These are phyloP conservation scores for Erebia epiphron DNA, from an alignment of 2,888 invertebrate genomes.

Conservation along the genomic window DNA sequence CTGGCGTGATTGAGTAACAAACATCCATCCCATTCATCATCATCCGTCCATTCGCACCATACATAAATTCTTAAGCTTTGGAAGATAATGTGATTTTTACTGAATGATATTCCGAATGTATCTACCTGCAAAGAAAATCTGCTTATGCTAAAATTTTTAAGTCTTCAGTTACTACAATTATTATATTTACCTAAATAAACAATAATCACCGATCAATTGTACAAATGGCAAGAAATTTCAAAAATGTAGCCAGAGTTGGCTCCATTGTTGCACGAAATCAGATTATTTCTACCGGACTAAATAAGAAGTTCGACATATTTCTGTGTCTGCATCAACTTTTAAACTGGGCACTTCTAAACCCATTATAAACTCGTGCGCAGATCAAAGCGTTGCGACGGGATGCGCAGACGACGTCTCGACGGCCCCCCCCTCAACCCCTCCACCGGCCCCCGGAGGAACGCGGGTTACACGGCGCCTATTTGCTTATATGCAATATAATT, in stretches of 20 bases:
- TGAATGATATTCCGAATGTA: too few species aligned
- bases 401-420: conserved; percentile 78
- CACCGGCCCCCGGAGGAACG: conserved; percentile 21
- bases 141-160: too few species aligned
- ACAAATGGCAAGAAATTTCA: not conserved
- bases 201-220: not conserved
- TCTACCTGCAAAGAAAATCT: too few species aligned
- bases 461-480: conserved; percentile 38
- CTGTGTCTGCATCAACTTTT: conserved; percentile 18
- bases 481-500: conserved; percentile 29
- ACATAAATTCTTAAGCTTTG: too few species aligned
- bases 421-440: conserved; percentile 38
- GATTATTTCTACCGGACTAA: not conserved
- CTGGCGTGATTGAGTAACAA: too few species aligned
- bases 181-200: not conserved
- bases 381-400: conserved; percentile 72
- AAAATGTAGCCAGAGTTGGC: not conserved
- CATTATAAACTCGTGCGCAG: conserved; percentile 44
- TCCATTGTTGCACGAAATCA: not conserved
- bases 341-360: conserved; percentile 28
- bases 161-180: too few species aligned
- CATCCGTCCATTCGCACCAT: too few species aligned
- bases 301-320: conserved; percentile 17
- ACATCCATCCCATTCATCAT: too few species aligned
- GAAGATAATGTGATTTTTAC: too few species aligned